These are phyloP conservation scores for Dastarcus helophoroides DNA, from an alignment of 2,888 invertebrate genomes.

Conservation along the genomic window DNA sequence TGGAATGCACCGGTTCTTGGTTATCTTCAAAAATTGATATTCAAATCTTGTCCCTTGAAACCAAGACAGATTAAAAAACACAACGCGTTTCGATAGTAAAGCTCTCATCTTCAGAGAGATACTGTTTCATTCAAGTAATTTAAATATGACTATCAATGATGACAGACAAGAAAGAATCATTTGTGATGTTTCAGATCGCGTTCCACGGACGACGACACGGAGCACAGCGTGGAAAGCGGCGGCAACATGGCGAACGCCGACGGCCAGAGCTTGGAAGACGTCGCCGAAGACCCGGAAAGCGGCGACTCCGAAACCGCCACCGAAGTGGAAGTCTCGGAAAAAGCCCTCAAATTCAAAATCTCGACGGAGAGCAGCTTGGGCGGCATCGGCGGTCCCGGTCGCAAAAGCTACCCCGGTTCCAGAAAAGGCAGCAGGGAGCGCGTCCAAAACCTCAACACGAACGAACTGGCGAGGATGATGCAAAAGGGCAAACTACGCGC, in stretches of 20 bases:
- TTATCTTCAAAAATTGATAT: no score
- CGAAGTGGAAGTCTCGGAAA: constrained; percentile 63
- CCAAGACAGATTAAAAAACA: no score
- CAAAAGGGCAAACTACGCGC: constrained; percentile 38
- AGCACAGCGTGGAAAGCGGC: constrained; percentile 30
- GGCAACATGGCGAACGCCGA: constrained; percentile 23
- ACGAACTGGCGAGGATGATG: constrained; percentile 39
- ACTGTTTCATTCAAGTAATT: no score
- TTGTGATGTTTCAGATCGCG: constrained; percentile 37
- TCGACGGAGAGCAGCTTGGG: constrained; percentile 54
- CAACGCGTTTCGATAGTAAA: no score
- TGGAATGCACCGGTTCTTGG: no score
- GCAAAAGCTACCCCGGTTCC: constrained; percentile 57
- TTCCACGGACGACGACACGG: constrained; percentile 42
- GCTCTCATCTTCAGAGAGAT: no score
- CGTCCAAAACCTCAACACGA: constrained; percentile 33
- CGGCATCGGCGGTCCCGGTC: constrained; percentile 35
- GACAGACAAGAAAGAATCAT: no score
- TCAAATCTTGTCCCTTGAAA: no score
- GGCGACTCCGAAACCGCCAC: constrained; percentile 57
- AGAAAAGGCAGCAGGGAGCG: constrained; percentile 57
- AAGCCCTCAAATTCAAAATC: constrained; percentile 64
- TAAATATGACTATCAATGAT: no score
- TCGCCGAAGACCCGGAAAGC: constrained; percentile 46
- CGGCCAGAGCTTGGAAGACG: constrained; percentile 38